These are phyloP conservation scores for Drosophila testacea DNA, from an alignment of 2,888 invertebrate species.

Conservation along the genomic window DNA sequence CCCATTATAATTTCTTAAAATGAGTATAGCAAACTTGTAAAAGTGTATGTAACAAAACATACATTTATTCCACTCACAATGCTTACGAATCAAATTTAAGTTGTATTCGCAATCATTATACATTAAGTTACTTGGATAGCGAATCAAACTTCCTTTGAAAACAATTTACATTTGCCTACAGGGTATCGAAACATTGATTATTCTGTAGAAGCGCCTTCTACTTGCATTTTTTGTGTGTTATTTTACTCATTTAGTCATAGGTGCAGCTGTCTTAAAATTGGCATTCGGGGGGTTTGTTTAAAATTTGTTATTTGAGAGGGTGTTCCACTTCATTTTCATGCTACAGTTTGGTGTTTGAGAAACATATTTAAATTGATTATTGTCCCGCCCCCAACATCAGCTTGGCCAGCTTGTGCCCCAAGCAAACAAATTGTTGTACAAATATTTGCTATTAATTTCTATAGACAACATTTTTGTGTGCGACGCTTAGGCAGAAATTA, in stretches of 20 bases:
- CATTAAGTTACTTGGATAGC: too few species aligned
- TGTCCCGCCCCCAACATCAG: slow-evolving; percentile 17
- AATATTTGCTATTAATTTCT: slow-evolving; percentile 79
- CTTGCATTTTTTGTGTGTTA: slow-evolving; percentile 26
- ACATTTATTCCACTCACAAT: too few species aligned
- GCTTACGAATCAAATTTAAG: too few species aligned
- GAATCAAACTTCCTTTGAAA: neutral
- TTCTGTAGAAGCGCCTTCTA: neutral
- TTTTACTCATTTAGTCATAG: slow-evolving; percentile 25
- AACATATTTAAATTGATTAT: slow-evolving; percentile 76
- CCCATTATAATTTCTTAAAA: neutral
- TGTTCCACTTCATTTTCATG: slow-evolving; percentile 4
- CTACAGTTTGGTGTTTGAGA: slow-evolving; percentile 24
- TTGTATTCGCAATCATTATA: too few species aligned
- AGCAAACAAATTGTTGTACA: slow-evolving; percentile 71
- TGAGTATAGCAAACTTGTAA: neutral
- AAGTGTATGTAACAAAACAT: neutral
- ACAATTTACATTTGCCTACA: neutral
- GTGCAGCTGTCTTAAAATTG: slow-evolving; percentile 68
- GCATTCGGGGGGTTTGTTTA: slow-evolving; percentile 49
- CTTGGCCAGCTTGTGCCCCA: slow-evolving; percentile 19
- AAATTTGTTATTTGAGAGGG: slow-evolving; percentile 53
- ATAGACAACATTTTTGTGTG: slow-evolving; percentile 60
- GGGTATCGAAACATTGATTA: neutral
- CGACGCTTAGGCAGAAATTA: slow-evolving; percentile 45